Base-by-base conservation (phyloP, 2,113 vertebrate species). In the Dendrocopos noguchii region DNA sequence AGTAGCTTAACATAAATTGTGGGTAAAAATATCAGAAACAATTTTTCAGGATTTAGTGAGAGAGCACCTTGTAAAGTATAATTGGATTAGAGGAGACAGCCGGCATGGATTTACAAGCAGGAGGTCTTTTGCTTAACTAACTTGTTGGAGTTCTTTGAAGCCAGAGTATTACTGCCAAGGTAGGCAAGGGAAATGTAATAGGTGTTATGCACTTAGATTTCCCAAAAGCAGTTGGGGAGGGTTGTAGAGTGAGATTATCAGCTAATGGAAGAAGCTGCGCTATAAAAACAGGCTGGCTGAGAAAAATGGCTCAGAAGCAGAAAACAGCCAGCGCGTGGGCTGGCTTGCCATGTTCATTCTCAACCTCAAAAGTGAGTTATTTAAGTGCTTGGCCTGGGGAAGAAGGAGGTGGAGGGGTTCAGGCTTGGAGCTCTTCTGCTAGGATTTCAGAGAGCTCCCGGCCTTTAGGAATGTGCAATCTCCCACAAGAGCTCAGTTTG, bases 21-120 rank as follows among this genome's bases (percentile, higher is more conserved):
- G 96, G 81, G 95, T 63, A 95, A 96, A 97, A 96, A 94, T 94
- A 97, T 95, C 97, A 96, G 93, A 96, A 96, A 96, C 95, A 91
- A 92, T 96, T 97, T 97, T 90, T 93, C 76, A 86, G 95, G 96
- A 91, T 96, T 96, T 96, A 95, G 96, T 68, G 84, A 93, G 84
- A 81, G 94, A 97, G 94, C 95, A 96, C 95, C 97, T 97, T 96
- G 94, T 96, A 97, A 95, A 95, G 93, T 70, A 74, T 97, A 97
- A 97, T 97, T 97, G 97, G 96, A 97, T 97, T 97, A 97, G 95
- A 92, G 84, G 72, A 96, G 95, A 95, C 96, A 97, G 95, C 86
- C 90, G 84, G 95, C 76, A 22, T 28, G 91, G 94, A 96, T 97
- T 96, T 95, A 94, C 93, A 93, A 95, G 96, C 91, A 91, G 95